phyloP scores from a whole-genome alignment of 1,140 invertebrate genomes.

The Lepidurus couesii region DNA sequence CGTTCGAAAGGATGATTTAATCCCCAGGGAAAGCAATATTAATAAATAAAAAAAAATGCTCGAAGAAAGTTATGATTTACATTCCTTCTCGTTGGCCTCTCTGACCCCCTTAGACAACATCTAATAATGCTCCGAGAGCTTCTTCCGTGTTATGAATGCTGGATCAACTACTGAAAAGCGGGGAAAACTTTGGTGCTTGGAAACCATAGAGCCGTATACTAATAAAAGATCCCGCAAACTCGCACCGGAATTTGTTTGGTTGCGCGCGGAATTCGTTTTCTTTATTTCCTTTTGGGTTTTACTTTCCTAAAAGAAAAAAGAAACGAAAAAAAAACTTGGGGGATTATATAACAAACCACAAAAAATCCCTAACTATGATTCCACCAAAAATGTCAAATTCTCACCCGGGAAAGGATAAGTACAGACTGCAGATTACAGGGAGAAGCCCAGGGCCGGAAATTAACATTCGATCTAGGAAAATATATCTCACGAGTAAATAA shows the following conservation, averaged over 20 bases:
- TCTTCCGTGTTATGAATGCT: constrained; percentile 17
- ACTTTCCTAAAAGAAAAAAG: neutral
- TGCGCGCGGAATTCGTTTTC: neutral
- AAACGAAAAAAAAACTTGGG: neutral
- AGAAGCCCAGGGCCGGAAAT: neutral
- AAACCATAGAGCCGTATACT: neutral
- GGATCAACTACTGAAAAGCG: constrained; percentile 2
- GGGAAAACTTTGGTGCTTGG: neutral
- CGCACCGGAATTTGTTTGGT: constrained; percentile 1
- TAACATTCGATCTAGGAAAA: neutral
- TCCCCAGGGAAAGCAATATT: neutral
- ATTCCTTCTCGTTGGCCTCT: neutral
- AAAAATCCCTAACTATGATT: neutral
- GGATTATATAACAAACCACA: neutral
- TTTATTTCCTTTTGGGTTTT: neutral
- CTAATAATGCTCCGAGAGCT: constrained; percentile 9
- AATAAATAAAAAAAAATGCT: neutral
- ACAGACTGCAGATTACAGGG: neutral
- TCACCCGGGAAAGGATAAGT: neutral
- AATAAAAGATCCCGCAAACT: constrained; percentile 16
- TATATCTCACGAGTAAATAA: neutral
- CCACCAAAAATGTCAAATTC: neutral
- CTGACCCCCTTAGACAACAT: constrained; percentile 19
- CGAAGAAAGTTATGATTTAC: neutral
- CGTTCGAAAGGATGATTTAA: neutral